Evolutionary conservation across 2,113 vertebrate species (phyloP).

Genomic region (Sminthopsis crassicaudata): DNA sequence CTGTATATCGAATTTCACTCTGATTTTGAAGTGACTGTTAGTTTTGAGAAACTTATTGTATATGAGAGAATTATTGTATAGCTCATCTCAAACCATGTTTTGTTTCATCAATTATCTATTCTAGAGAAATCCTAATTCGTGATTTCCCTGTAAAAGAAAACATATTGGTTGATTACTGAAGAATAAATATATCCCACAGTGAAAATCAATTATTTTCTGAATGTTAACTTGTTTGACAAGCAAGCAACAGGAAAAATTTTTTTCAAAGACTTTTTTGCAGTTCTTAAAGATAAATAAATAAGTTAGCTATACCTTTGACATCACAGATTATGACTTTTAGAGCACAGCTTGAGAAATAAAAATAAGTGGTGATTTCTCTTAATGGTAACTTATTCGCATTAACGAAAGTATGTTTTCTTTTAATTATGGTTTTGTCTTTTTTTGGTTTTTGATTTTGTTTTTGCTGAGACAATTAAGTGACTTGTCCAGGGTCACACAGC

Average conservation of each 20-base stretch:
- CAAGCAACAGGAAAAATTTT: slow-evolving; percentile 23
- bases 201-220: slow-evolving; percentile 24
- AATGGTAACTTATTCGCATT: neutral
- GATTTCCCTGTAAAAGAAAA: neutral
- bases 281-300: slow-evolving; percentile 32
- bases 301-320: slow-evolving; percentile 30
- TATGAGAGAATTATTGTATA: slow-evolving; percentile 5
- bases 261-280: slow-evolving; percentile 34
- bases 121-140: slow-evolving; percentile 46
- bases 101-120: neutral
- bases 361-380: slow-evolving; percentile 41
- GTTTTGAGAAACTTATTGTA: slow-evolving; percentile 13
- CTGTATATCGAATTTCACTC: slow-evolving; percentile 32
- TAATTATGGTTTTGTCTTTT: neutral
- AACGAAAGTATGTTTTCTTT: neutral
- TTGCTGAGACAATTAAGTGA: too few species aligned
- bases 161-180: slow-evolving; percentile 34
- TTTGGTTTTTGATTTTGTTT: too few species aligned
- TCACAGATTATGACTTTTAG: slow-evolving; percentile 40
- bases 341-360: slow-evolving; percentile 31
- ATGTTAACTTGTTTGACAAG: slow-evolving; percentile 41
- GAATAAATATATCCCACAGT: slow-evolving; percentile 14
- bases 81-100: neutral
- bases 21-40: slow-evolving; percentile 29
- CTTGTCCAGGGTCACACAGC: too few species aligned